Evolutionary conservation across 2,888 invertebrate genomes (phyloP).

Genomic region (Cerastoderma edule): DNA sequence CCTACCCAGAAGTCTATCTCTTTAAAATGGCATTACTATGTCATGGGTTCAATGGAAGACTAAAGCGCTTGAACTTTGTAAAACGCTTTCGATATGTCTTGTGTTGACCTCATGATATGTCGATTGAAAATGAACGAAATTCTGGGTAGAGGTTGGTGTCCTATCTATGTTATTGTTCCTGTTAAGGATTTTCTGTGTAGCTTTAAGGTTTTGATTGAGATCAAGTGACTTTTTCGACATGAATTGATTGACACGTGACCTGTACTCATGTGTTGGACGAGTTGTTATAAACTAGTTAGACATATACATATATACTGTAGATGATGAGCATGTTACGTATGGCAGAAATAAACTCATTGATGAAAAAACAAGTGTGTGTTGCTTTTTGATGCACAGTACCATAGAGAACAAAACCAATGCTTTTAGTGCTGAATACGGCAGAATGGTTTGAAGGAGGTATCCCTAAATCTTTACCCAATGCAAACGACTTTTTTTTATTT

Average conservation of each 20-base stretch:
- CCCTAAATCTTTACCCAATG: background rate
- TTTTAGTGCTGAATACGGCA: background rate
- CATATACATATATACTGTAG: constrained; percentile 18
- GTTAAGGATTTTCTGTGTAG: too few species aligned
- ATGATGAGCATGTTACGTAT: constrained; percentile 36
- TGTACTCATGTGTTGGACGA: background rate
- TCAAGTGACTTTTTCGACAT: constrained; percentile 8
- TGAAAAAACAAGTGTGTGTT: constrained; percentile 13
- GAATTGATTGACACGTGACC: constrained; percentile 11
- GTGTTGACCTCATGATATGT: background rate
- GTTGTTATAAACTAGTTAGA: constrained; percentile 15
- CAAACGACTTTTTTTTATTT: background rate
- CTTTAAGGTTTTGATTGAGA: constrained; percentile 7
- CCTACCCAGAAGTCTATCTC: background rate
- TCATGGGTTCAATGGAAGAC: background rate
- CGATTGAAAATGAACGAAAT: background rate
- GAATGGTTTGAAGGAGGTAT: background rate
- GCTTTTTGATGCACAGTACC: background rate
- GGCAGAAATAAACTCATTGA: constrained; percentile 40
- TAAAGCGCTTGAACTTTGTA: background rate
- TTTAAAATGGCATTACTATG: background rate
- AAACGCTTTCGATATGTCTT: background rate
- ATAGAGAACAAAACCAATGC: constrained; percentile 5
- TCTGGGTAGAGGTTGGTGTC: background rate
- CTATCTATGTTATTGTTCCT: background rate